Conservation (phyloP, 2,888 invertebrate species). For the Sipha maydis region DNA sequence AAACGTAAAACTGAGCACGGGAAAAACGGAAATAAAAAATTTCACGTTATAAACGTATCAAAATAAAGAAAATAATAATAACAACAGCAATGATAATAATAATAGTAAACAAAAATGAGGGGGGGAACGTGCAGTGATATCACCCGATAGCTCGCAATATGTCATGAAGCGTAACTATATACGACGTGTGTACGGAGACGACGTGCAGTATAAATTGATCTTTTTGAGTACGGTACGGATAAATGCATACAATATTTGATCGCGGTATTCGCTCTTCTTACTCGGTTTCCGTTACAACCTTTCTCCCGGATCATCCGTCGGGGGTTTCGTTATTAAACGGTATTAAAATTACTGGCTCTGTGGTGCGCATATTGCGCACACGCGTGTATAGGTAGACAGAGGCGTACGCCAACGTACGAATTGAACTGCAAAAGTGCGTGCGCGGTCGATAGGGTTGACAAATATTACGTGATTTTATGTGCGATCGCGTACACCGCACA, state of each 20-base stretch:
- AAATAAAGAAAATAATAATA: neutral
- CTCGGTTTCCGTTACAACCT: slow-evolving; percentile 26
- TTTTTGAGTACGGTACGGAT: slow-evolving; percentile 2
- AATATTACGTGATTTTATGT: too few relatives aligned
- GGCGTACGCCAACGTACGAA: too few relatives aligned
- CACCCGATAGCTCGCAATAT: slow-evolving; percentile 34
- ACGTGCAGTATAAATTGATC: slow-evolving; percentile 20
- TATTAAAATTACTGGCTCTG: neutral
- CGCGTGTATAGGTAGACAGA: neutral
- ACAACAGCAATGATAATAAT: neutral
- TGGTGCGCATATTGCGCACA: neutral
- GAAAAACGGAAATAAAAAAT: too few relatives aligned
- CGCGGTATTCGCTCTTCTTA: slow-evolving; percentile 19
- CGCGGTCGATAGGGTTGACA: neutral
- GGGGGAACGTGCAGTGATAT: neutral
- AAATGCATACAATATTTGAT: slow-evolving; percentile 8
- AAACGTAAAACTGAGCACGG: neutral
- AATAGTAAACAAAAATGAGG: neutral
- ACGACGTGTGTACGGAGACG: neutral
- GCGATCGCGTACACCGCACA: too few relatives aligned
- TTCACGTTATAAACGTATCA: neutral
- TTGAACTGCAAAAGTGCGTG: too few relatives aligned
- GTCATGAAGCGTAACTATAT: neutral
- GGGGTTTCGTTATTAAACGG: slow-evolving; percentile 27
- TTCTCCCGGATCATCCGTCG: neutral